Base-by-base conservation (phyloP, 2,797 vertebrate species). In the Ara ararauna region DNA sequence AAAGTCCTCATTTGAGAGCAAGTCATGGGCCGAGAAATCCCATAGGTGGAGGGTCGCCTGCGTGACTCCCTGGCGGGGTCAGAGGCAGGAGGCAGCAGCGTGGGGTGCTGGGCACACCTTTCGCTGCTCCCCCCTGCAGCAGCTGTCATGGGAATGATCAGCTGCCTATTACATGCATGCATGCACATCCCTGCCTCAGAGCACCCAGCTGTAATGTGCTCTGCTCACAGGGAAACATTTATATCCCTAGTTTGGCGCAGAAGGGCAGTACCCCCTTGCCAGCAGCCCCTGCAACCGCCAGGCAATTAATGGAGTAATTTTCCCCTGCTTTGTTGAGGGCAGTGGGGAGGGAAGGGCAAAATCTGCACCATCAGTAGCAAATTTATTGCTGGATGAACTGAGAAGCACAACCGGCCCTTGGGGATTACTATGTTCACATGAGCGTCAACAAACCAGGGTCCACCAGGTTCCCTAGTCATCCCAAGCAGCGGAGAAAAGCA, bases 91-190 rank as follows among this genome's bases (percentile, higher is more conserved):
- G 97, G 98, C 96, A 85, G 96, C 96, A 80, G 94, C 85, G 77
- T 74, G 80, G 97, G 78, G 97, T 92, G 78, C 36, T 87, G 96
- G 94, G 97, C 97, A 95, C 98, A 98, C 97, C 98, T 98, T 98
- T 97, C 94, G 97, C 97, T 9, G 65, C 93, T 97, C 96, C 94
- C 77, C 77, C 78, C 85, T 9, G 10, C 90, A 66, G 96, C 93
- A 96, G 98, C 98, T 98, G 97, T 98, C 98, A 98, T 98, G 98
- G 98, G 97, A 98, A 98, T 98, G 98, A 98, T 98, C 98, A 98
- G 98, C 98, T 98, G 98, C 98, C 98, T 97, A 97, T 98, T 97
- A 98, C 98, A 98, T 95, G 98, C 98, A 98, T 99, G 98, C 98
- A 98, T 99, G 98, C 96, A 94, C 98, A 97, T 97, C 97, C 97